Evolutionary conservation across 2,797 vertebrate species (phyloP).

Genomic region (Heteromormyrus szaboi): DNA sequence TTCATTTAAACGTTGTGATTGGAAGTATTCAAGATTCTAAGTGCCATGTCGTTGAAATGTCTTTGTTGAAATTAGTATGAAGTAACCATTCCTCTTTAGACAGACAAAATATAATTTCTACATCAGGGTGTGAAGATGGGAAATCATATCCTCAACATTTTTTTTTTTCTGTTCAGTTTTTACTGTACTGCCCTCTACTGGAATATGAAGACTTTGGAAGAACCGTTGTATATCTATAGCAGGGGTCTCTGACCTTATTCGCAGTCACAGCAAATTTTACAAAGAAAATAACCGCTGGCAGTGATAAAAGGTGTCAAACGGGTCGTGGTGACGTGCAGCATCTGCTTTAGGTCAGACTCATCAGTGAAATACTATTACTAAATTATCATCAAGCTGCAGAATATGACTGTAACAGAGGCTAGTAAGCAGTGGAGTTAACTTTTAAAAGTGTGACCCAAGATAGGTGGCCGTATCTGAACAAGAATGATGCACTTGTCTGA

Average conservation of each 20-base stretch:
- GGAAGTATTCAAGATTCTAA: neutral
- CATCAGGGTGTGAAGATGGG: neutral
- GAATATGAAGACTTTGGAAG: neutral
- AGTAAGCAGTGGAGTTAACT: neutral
- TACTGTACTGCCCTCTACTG: constrained; percentile 13
- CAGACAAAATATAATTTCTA: neutral
- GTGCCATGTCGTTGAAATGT: neutral
- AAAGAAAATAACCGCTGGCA: neutral
- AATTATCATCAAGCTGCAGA: neutral
- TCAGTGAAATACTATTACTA: neutral
- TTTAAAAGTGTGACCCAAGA: neutral
- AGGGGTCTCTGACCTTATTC: neutral
- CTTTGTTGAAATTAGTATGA: neutral
- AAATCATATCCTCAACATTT: neutral
- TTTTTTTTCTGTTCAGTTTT: neutral
- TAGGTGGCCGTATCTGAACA: constrained; percentile 6
- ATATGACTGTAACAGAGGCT: neutral
- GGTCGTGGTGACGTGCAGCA: neutral
- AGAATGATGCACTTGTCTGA: constrained; percentile 18
- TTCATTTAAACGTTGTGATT: neutral
- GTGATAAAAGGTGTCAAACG: neutral
- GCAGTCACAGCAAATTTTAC: neutral
- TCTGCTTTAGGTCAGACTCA: neutral
- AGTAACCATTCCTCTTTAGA: neutral
- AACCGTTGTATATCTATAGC: neutral